Evolutionary conservation across 2,797 vertebrate species (phyloP).

Genomic region (Pempheris klunzingeri): DNA sequence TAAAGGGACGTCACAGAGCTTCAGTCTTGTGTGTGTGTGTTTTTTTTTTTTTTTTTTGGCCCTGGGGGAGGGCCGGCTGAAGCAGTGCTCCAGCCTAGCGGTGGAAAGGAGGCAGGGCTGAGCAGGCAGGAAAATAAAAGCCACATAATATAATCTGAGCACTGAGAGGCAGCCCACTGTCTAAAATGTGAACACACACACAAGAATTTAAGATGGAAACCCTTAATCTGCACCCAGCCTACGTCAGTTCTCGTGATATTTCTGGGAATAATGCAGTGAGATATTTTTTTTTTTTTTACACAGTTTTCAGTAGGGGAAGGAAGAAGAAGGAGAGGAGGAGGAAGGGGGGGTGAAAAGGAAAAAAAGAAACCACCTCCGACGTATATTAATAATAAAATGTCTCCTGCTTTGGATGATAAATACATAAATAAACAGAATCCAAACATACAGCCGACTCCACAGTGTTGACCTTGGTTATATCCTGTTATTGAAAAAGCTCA

Average conservation of each 20-base stretch:
- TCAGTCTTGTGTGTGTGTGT: neutral
- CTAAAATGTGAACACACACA: slow-evolving; percentile 54
- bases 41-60: slow-evolving; percentile 2
- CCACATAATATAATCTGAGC: slow-evolving; percentile 78
- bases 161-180: slow-evolving; percentile 59
- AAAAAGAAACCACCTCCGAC: neutral
- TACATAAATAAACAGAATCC: slow-evolving; percentile 29
- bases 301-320: slow-evolving; percentile 52
- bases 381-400: slow-evolving; percentile 55
- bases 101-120: slow-evolving; percentile 56
- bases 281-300: slow-evolving; percentile 35
- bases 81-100: slow-evolving; percentile 67
- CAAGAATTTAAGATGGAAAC: slow-evolving; percentile 80
- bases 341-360: no score
- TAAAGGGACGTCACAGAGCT: slow-evolving; percentile 27
- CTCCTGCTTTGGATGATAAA: slow-evolving; percentile 44
- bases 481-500: slow-evolving; percentile 71
- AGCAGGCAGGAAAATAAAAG: slow-evolving; percentile 71
- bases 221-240: slow-evolving; percentile 72
- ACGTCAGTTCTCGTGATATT: slow-evolving; percentile 77
- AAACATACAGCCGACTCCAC: slow-evolving; percentile 9
- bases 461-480: slow-evolving; percentile 78
- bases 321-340: slow-evolving; percentile 5
- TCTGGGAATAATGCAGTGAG: slow-evolving; percentile 63
- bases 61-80: slow-evolving; percentile 63